phyloP scores from a whole-genome alignment of 2,888 invertebrate genomes.

The Synergus umbraculus region DNA sequence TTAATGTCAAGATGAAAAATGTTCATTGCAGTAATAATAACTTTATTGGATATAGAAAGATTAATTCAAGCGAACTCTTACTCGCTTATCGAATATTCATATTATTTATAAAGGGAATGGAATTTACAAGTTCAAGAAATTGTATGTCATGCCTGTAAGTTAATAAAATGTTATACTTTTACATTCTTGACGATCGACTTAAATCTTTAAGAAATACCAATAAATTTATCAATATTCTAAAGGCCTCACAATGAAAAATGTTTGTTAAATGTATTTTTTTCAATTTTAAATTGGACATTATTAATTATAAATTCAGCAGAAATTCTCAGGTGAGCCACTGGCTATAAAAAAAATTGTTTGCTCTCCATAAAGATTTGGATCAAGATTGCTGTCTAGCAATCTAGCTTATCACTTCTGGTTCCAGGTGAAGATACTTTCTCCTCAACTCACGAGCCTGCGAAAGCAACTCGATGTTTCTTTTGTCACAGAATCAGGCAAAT shows the following conservation, averaged over 20 bases:
- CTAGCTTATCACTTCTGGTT: constrained; percentile 20
- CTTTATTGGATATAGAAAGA: not conserved
- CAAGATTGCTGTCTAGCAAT: constrained; percentile 17
- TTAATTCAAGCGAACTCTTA: not conserved
- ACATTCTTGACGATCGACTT: no score
- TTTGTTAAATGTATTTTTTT: not conserved
- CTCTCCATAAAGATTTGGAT: constrained; percentile 15
- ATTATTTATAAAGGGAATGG: not conserved
- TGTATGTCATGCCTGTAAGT: not conserved
- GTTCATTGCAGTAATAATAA: constrained; percentile 1
- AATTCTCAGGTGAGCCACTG: not conserved
- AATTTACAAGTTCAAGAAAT: not conserved
- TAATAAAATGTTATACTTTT: not conserved
- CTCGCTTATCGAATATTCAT: not conserved
- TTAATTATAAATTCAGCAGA: no score
- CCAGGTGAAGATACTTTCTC: constrained; percentile 37
- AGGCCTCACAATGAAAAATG: not conserved
- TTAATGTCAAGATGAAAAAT: not conserved
- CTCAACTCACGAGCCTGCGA: constrained; percentile 1
- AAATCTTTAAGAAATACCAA: no score
- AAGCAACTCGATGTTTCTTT: not conserved
- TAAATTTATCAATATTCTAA: no score
- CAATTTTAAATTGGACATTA: no score
- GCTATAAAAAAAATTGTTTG: constrained; percentile 1
- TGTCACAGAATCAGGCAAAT: constrained; percentile 11